These are phyloP conservation scores for Benitochromis conjunctus DNA, from an alignment of 2,113 vertebrate genomes.

Conservation along the genomic window DNA sequence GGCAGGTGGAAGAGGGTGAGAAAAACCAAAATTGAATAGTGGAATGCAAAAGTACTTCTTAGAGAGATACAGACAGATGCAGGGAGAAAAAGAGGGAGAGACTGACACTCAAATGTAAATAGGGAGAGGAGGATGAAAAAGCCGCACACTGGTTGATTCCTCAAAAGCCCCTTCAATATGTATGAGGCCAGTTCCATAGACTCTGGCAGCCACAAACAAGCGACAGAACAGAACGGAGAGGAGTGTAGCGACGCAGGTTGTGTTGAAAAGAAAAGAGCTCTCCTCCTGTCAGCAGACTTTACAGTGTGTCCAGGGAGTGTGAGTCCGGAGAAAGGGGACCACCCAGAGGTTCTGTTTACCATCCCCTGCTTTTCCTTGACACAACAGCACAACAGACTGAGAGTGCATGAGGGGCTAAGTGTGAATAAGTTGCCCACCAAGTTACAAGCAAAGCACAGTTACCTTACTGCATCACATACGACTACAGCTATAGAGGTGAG, in stretches of 20 bases:
- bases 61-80: conserved; percentile 41
- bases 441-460: conserved; percentile 17
- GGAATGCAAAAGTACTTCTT: conserved; percentile 52
- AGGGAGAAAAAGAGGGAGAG: not conserved
- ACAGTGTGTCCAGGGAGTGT: conserved; percentile 29
- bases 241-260: conserved; percentile 35
- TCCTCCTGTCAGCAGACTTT: conserved; percentile 53
- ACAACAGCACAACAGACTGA: conserved; percentile 48
- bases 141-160: conserved; percentile 51
- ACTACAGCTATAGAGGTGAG: not conserved
- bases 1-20: conserved; percentile 46
- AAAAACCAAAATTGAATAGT: conserved; percentile 51
- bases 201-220: conserved; percentile 52
- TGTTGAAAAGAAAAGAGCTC: conserved; percentile 45
- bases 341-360: conserved; percentile 66
- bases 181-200: conserved; percentile 58
- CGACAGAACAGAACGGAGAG: conserved; percentile 30
- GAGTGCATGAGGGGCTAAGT: not conserved
- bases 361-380: conserved; percentile 24
- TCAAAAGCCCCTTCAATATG: conserved; percentile 71
- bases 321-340: conserved; percentile 48
- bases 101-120: conserved; percentile 69
- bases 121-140: conserved; percentile 48
- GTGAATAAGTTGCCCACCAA: conserved; percentile 18
- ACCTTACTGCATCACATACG: conserved; percentile 9